Conservation (phyloP, 2,113 vertebrate species). For the Ochotona princeps region DNA sequence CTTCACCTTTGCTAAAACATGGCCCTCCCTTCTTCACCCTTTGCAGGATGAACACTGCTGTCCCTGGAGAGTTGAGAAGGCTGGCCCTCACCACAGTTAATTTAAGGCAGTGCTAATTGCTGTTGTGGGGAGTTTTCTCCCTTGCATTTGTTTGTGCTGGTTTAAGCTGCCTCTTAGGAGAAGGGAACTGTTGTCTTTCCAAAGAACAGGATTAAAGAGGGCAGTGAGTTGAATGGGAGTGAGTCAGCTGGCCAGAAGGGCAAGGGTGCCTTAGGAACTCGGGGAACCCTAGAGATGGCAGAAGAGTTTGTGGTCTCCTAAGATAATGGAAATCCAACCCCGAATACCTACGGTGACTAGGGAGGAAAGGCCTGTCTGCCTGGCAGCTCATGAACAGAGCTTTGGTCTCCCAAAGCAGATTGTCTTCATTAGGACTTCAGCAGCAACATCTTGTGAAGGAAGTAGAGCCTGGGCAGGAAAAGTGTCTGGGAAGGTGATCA, state of each 20-base stretch:
- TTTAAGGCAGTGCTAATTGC: slow-evolving; percentile 55
- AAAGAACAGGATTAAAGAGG: slow-evolving; percentile 71
- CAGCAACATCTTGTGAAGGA: slow-evolving; percentile 17
- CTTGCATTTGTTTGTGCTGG: slow-evolving; percentile 76
- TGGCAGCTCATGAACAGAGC: slow-evolving; percentile 15
- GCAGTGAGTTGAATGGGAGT: slow-evolving; percentile 55
- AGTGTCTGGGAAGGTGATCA: background rate
- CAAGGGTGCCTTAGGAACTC: background rate
- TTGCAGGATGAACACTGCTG: too few species aligned
- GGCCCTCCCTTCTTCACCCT: background rate
- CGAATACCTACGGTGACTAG: background rate
- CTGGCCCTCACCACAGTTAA: slow-evolving; percentile 14
- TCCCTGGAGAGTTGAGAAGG: background rate
- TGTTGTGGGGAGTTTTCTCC: slow-evolving; percentile 72
- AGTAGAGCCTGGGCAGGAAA: slow-evolving; percentile 11
- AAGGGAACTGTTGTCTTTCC: slow-evolving; percentile 55
- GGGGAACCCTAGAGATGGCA: background rate
- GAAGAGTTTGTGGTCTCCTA: background rate
- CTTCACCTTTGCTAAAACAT: background rate
- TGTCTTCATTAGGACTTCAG: slow-evolving; percentile 13
- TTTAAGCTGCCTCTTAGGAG: slow-evolving; percentile 77
- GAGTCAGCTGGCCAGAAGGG: background rate
- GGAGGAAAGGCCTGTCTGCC: background rate
- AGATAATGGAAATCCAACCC: background rate
- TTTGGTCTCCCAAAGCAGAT: slow-evolving; percentile 17